A percentile compares a stretch with the other conserved stretches of the same genome.
phyloP scores from a whole-genome alignment of 2,113 vertebrate genomes.

The Chelonoidis abingdonii region DNA sequence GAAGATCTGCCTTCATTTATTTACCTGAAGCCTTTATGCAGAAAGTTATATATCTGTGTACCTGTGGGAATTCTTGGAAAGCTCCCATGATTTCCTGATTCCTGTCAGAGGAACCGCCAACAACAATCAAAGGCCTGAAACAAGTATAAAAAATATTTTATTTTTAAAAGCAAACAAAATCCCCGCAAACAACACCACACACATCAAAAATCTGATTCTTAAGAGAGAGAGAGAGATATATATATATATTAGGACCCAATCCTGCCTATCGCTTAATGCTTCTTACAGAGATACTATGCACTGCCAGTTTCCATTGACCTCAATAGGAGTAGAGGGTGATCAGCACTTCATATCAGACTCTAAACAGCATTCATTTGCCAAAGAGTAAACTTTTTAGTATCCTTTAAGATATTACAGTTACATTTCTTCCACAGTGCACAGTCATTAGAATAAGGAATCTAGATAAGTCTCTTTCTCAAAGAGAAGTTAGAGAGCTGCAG shows the following conservation, averaged over 20 bases:
- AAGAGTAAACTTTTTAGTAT: fast-evolving
- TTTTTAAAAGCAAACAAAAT: neutral
- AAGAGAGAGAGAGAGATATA: no score
- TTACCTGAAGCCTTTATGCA: neutral
- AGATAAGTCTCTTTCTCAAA: neutral
- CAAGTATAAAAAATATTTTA: neutral
- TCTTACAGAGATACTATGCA: neutral
- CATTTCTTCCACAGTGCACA: neutral
- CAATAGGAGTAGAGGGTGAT: neutral
- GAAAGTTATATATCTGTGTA: slow-evolving; percentile 46
- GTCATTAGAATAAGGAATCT: neutral
- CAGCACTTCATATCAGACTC: neutral
- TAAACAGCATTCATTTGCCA: fast-evolving
- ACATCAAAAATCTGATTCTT: neutral
- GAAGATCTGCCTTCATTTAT: neutral
- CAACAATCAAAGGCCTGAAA: slow-evolving; percentile 93
- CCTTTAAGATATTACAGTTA: neutral
- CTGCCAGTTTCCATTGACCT: neutral
- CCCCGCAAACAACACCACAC: neutral
- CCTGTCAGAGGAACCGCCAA: slow-evolving; percentile 93
- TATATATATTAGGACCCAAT: neutral
- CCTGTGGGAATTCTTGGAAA: slow-evolving; percentile 98
- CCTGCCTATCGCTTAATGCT: neutral
- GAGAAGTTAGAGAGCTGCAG: neutral
- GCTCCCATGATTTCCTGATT: slow-evolving; percentile 95